Conservation (phyloP, 35 echinoderm and acorn worm species). For the Apostichopus japonicus region DNA sequence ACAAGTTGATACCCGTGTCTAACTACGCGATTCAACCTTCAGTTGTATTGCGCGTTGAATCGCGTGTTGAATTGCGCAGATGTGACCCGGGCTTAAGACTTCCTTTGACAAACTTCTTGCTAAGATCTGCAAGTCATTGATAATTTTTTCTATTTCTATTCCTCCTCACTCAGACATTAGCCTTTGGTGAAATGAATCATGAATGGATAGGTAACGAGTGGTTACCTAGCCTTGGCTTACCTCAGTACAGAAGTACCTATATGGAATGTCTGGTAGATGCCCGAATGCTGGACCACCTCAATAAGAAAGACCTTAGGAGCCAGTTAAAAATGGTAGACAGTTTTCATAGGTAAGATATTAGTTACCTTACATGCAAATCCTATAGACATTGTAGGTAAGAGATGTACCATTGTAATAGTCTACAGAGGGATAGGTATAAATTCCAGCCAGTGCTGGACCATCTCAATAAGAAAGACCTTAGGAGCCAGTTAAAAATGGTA, state of each 20-base stretch:
- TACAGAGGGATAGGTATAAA: no score
- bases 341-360: slow-evolving; percentile 84
- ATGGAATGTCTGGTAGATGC: slow-evolving; percentile 99
- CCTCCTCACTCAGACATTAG: slow-evolving; percentile 75
- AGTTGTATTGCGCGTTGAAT: no score
- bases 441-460: slow-evolving; percentile 74
- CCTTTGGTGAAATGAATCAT: slow-evolving; percentile 99
- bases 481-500: slow-evolving; percentile 97
- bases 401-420: neutral
- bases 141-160: no score
- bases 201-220: slow-evolving; percentile 99
- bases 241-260: slow-evolving; percentile 91
- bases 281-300: slow-evolving; percentile 96
- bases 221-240: slow-evolving; percentile 90
- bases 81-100: no score
- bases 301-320: slow-evolving; percentile 95
- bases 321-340: slow-evolving; percentile 99
- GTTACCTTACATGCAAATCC: neutral
- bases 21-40: no score
- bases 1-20: no score
- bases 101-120: no score
- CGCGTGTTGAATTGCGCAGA: no score
- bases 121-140: no score
- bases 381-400: no score
- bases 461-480: slow-evolving; percentile 95